Evolutionary conservation across 2,797 vertebrate species (phyloP), one percentile per base, ranked within the genome.

Genomic region (Podarcis siculus): DNA sequence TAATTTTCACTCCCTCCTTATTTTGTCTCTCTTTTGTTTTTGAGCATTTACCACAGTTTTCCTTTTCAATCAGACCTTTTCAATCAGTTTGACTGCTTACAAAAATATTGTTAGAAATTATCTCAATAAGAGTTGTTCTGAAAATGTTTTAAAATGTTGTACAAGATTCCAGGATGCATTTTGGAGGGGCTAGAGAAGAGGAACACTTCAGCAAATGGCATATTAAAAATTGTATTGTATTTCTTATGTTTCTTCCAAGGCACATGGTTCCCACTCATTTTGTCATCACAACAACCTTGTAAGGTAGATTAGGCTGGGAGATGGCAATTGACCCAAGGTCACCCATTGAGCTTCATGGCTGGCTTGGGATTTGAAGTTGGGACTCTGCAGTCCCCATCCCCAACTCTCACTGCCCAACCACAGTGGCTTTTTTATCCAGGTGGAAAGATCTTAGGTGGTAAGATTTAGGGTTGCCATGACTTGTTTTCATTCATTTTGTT

Each of bases 31-130:
- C 90, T 93, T 61, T 91, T 90, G 93, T 39, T 92, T 83, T 94
- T 94, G 86, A 93, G 71, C 30, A 49, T 12, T 10, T 93, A 87
- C 86, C 85, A 89, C 86, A 89, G 93, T 80, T 79, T 30, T 64
- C 88, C 82, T 90, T 84, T 91, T 87, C 92, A 94, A 91, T 92
- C 80, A 94, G 95, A 94, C 87, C 79, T 30, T 17, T 92, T 83
- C 91, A 95, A 92, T 92, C 67, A 85, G 91, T 85, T 92, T 90
- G 87, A 89, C 66, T 90, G 84, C 92, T 94, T 91, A 92, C 66
- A 95, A 95, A 96, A 95, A 90, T 91, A n/a, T 30, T 76, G 64
- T 90, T 93, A 95, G 85, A 92, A 91, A 91, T 87, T 87, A 73
- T 89, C 86, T 93, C 82, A 85, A 64, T 1, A 91, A 87, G 86